These are phyloP conservation scores for Phycodurus eques DNA, from an alignment of 2,113 vertebrate genomes.

Conservation along the genomic window DNA sequence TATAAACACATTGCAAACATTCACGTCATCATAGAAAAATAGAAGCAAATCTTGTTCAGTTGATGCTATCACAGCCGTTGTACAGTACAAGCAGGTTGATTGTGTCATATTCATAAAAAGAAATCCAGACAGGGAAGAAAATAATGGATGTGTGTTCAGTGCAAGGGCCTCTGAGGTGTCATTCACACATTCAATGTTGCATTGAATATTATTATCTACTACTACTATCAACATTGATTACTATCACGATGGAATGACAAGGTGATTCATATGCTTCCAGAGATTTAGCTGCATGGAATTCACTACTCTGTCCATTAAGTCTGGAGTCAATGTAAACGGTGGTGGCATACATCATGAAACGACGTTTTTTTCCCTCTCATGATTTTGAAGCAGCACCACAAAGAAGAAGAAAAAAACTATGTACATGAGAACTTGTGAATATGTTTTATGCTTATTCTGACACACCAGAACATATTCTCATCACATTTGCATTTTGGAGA, in stretches of 20 bases:
- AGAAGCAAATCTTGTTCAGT: constrained; percentile 49
- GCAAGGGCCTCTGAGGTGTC: constrained; percentile 22
- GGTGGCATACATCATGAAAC: constrained; percentile 29
- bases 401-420: constrained; percentile 44
- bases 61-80: constrained; percentile 25
- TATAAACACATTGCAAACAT: constrained; percentile 47
- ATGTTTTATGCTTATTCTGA: constrained; percentile 60
- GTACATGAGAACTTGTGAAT: constrained; percentile 69
- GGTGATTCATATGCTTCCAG: constrained; percentile 29
- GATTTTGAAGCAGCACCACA: constrained; percentile 63
- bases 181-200: constrained; percentile 36
- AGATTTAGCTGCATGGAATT: constrained; percentile 34
- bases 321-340: constrained; percentile 15
- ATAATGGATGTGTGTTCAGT: constrained; percentile 15
- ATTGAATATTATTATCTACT: constrained; percentile 13
- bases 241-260: constrained; percentile 15
- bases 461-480: constrained; percentile 58
- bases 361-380: constrained; percentile 24
- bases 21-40: constrained; percentile 58
- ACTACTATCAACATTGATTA: not conserved
- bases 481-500: constrained; percentile 64
- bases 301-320: constrained; percentile 17
- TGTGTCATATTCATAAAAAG: constrained; percentile 12
- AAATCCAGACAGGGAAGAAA: constrained; percentile 30
- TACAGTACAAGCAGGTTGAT: constrained; percentile 40